phyloP scores from a whole-genome alignment of 2,888 invertebrate genomes.

The Eupithecia tripunctaria region DNA sequence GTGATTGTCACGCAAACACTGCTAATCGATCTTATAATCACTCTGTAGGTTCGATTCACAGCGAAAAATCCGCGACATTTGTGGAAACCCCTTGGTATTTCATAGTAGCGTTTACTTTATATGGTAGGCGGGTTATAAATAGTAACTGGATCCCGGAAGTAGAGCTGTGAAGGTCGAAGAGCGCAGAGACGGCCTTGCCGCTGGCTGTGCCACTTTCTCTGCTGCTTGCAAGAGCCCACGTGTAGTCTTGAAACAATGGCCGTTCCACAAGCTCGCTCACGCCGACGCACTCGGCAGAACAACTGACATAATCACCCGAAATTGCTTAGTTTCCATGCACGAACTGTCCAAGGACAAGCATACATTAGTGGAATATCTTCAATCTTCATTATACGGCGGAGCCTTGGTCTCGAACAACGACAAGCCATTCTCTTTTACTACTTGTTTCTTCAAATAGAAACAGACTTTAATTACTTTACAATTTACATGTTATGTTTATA shows the following conservation, averaged over 20 bases:
- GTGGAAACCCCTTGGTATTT: no score
- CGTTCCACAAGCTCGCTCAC: slow-evolving; percentile 64
- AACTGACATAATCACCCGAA: slow-evolving; percentile 76
- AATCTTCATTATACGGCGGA: slow-evolving; percentile 70
- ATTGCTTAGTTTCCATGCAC: slow-evolving; percentile 67
- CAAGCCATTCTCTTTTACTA: slow-evolving; percentile 68
- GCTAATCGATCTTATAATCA: slow-evolving; percentile 54
- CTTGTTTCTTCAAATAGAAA: slow-evolving; percentile 32
- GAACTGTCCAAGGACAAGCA: slow-evolving; percentile 68
- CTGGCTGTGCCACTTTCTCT: slow-evolving; percentile 81
- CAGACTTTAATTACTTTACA: slow-evolving; percentile 14
- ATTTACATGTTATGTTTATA: background rate
- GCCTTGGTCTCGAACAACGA: slow-evolving; percentile 72
- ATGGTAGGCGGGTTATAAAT: slow-evolving; percentile 39
- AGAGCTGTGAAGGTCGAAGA: slow-evolving; percentile 72
- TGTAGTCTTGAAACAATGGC: slow-evolving; percentile 70
- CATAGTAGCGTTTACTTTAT: slow-evolving; percentile 3
- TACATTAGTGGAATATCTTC: slow-evolving; percentile 65
- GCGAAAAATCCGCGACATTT: slow-evolving; percentile 10
- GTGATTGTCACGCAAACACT: slow-evolving; percentile 64
- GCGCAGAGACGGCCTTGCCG: slow-evolving; percentile 78
- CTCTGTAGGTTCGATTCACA: slow-evolving; percentile 47
- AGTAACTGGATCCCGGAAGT: slow-evolving; percentile 69
- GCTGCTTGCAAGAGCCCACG: slow-evolving; percentile 68
- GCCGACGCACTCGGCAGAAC: slow-evolving; percentile 70